Percentiles rank a stretch among this genome's conserved stretches.
These are phyloP conservation scores for Lutjanus campechanus DNA, from an alignment of 2,797 vertebrate species.

Conservation along the genomic window DNA sequence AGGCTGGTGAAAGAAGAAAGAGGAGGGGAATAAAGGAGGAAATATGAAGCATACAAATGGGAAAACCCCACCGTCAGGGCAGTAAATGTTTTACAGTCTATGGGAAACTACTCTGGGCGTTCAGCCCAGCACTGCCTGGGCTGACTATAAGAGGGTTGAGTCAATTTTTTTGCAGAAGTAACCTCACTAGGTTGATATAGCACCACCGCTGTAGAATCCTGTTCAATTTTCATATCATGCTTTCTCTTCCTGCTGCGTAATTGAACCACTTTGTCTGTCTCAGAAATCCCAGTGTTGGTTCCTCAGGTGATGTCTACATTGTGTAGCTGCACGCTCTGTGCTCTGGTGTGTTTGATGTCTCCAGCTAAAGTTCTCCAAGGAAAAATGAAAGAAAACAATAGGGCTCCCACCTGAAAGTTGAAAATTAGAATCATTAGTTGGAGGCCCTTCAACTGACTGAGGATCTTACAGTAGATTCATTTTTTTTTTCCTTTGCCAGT, in stretches of 20 bases:
- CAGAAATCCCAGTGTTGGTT: slow-evolving; percentile 2
- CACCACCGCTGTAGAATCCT: slow-evolving; percentile 27
- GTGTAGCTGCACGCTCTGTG: background rate
- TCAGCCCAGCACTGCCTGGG: slow-evolving; percentile 50
- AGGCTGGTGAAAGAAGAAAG: slow-evolving; percentile 48
- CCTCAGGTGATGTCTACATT: slow-evolving; percentile 13
- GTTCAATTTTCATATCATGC: slow-evolving; percentile 36
- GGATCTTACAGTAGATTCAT: no score
- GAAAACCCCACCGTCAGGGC: slow-evolving; percentile 55
- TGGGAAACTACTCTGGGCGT: slow-evolving; percentile 63
- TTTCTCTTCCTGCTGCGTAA: slow-evolving; percentile 30
- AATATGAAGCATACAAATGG: slow-evolving; percentile 60
- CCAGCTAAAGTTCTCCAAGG: background rate
- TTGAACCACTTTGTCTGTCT: slow-evolving; percentile 24
- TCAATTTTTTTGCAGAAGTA: slow-evolving; percentile 38
- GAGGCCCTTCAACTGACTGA: no score
- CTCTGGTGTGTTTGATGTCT: background rate
- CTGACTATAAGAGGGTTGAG: slow-evolving; percentile 42
- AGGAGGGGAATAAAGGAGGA: slow-evolving; percentile 13
- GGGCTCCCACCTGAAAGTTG: no score
- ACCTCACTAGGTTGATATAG: slow-evolving; percentile 53
- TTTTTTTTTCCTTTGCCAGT: no score
- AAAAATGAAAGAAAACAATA: background rate
- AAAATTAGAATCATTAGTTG: no score
- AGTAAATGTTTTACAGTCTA: slow-evolving; percentile 67